These are phyloP conservation scores for Lepus townsendii DNA, from an alignment of 2,797 vertebrate genomes.

Conservation along the genomic window DNA sequence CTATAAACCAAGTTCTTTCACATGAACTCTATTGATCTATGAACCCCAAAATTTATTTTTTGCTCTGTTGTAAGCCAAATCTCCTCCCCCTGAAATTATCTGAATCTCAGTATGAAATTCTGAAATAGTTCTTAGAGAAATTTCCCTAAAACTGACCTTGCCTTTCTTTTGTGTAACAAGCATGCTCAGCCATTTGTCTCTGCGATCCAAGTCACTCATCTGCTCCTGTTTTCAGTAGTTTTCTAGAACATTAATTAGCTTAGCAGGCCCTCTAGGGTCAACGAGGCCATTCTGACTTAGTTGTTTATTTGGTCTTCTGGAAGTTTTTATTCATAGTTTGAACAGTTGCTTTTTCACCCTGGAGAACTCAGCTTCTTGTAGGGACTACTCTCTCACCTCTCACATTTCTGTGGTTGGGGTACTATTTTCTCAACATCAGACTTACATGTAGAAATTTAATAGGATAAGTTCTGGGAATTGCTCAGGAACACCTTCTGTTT, in stretches of 20 bases:
- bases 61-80: neutral
- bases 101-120: neutral
- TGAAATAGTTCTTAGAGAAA: neutral
- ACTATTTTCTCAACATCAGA: neutral
- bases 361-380: neutral
- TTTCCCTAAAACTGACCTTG: neutral
- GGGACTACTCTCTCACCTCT: neutral
- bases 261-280: neutral
- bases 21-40: neutral
- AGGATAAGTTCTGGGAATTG: neutral
- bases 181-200: neutral
- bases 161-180: neutral
- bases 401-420: accelerated
- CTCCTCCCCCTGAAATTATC: neutral
- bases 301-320: neutral
- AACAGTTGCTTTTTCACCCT: neutral
- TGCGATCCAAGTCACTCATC: neutral
- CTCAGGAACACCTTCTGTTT: neutral
- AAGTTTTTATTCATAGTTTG: neutral
- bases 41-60: neutral
- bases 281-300: neutral
- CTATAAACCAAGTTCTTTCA: neutral
- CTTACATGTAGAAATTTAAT: neutral
- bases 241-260: neutral
- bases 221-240: conserved; percentile 1